phyloP scores from a whole-genome alignment of 2,888 invertebrate species.

The Microplitis manilae region DNA sequence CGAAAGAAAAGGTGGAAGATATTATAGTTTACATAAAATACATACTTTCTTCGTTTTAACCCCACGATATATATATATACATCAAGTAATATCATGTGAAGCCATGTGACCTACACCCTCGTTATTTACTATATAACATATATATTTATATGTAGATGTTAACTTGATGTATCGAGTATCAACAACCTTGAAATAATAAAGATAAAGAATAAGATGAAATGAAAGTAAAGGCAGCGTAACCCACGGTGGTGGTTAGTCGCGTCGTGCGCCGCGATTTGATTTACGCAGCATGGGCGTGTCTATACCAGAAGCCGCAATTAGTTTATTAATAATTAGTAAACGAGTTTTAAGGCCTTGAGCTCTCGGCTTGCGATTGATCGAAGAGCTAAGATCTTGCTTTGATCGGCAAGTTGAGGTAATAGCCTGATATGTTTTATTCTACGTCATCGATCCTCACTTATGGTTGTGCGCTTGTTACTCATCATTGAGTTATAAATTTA shows the following conservation, averaged over 20 bases:
- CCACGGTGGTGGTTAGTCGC: slow-evolving; percentile 47
- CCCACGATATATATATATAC: slow-evolving; percentile 60
- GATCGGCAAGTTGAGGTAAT: slow-evolving; percentile 19
- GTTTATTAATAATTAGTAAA: slow-evolving; percentile 71
- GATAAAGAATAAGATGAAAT: slow-evolving; percentile 9
- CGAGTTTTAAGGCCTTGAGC: slow-evolving; percentile 54
- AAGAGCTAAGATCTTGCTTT: slow-evolving; percentile 31
- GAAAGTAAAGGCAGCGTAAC: not conserved
- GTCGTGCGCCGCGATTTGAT: slow-evolving; percentile 67
- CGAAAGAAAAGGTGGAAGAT: slow-evolving; percentile 42
- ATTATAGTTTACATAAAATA: slow-evolving; percentile 68
- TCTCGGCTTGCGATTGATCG: slow-evolving; percentile 47
- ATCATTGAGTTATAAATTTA: slow-evolving; percentile 16
- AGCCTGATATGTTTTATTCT: slow-evolving; percentile 13
- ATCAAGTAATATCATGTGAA: slow-evolving; percentile 62
- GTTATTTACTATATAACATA: slow-evolving; percentile 5
- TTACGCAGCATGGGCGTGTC: slow-evolving; percentile 67
- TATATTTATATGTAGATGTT: not conserved
- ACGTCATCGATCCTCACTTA: slow-evolving; percentile 16
- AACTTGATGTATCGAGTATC: slow-evolving; percentile 13
- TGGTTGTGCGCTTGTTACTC: not conserved
- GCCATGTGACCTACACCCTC: slow-evolving; percentile 39
- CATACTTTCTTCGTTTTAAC: slow-evolving; percentile 53
- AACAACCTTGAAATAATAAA: slow-evolving; percentile 4
- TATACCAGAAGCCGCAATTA: slow-evolving; percentile 69